Base-by-base conservation (phyloP, 2,797 vertebrate genomes). In the Takifugu ocellatus region DNA sequence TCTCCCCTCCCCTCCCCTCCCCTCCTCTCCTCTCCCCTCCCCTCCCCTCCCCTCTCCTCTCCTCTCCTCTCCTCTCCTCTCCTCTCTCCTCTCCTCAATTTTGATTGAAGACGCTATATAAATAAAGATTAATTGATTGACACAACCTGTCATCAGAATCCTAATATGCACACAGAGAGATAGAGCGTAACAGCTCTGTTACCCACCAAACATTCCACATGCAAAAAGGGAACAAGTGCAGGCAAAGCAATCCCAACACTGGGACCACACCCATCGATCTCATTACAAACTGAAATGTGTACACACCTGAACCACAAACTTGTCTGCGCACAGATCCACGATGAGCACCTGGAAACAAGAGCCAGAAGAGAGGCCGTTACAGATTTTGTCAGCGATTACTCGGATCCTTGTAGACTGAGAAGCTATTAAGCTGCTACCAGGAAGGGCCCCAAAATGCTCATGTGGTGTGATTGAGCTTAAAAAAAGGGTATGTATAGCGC, bases 241-340 rank as follows among this genome's bases (percentile, higher is more conserved):
- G 80, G 61, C 84, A 85, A 59, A 70, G 69, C 61, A 48, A 24
- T 50, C 39, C 12, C 25, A 51, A 63, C n/a, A 46, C 27, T 48
- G 54, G 29, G 36, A 49, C 74, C 81, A 61, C 81, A 71, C 82
- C 83, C 15, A 52, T 70, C 60, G 59, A 26, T 71, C 36, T 46
- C 31, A 56, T 66, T 55, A 66, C 46, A 36, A 6, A 25, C 54
- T 27, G 14, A 39, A 42, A 7, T 78, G 75, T 74, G 56, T 78
- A 93, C 94, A 92, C 81, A 99, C 97, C 95, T 98, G 93, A 86
- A 93, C 75, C 67, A 97, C 89, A 87, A 99, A 98, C 87, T 87
- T 94, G 93, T 97, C 93, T 42, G 90, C 90, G 78, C 95, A 96
- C 74, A 98, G 91, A 92, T 99, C 95, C 85, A 99, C 96, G 61